A percentile compares a stretch with the other conserved stretches of the same genome.
Conservation (phyloP, 1,140 invertebrate species). For the Tetragonula clypearis region DNA sequence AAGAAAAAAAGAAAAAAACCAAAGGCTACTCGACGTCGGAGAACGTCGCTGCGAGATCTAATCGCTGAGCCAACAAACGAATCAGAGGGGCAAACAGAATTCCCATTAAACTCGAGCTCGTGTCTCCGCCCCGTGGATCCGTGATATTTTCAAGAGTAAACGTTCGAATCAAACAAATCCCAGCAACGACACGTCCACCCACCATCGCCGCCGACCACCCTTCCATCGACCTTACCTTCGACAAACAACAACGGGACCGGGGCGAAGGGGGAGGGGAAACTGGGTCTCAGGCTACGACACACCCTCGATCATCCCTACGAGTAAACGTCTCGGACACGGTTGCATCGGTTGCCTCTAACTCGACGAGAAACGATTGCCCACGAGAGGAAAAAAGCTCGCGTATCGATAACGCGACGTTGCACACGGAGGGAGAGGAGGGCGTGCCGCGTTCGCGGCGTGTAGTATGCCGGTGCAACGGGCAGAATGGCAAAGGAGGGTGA, state of each 20-base stretch:
- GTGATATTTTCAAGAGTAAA: not conserved
- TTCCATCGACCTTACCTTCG: not conserved
- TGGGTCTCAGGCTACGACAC: not conserved
- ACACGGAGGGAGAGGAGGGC: not conserved
- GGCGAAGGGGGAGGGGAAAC: too few relatives aligned
- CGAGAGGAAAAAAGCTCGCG: not conserved
- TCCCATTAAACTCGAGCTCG: not conserved
- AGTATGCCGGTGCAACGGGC: not conserved
- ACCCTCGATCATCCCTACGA: not conserved
- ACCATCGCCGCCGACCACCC: too few relatives aligned
- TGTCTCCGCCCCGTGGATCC: not conserved
- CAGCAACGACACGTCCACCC: constrained; percentile 12
- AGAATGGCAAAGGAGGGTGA: too few relatives aligned
- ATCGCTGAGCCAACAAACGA: not conserved
- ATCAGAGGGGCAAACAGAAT: not conserved
- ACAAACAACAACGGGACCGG: constrained; percentile 24
- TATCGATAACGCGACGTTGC: constrained; percentile 28
- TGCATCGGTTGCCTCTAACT: not conserved
- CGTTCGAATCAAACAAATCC: constrained; percentile 23
- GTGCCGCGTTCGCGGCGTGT: not conserved
- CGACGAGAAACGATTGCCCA: constrained; percentile 19
- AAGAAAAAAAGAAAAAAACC: too few relatives aligned
- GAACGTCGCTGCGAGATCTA: too few relatives aligned
- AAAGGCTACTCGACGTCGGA: not conserved
- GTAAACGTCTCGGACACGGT: constrained; percentile 23